These are phyloP conservation scores for Arizona elegans DNA, from an alignment of 2,113 vertebrate species.

Conservation along the genomic window DNA sequence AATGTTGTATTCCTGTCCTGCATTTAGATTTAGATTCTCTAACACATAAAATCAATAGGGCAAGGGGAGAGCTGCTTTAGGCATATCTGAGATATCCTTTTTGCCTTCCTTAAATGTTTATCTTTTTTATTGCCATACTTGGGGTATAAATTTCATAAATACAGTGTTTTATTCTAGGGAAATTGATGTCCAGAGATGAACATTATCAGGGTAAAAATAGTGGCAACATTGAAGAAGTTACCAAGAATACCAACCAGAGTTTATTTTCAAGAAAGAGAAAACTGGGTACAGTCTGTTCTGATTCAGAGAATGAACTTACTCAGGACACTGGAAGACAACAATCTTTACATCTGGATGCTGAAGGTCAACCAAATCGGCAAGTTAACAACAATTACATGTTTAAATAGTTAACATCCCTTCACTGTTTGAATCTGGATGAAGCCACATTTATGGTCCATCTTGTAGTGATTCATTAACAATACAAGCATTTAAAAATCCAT, in stretches of 20 bases:
- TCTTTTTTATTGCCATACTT: background rate
- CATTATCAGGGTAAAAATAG: conserved; percentile 23
- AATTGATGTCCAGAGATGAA: conserved; percentile 66
- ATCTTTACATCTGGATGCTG: conserved; percentile 22
- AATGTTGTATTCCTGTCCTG: background rate
- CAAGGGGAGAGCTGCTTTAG: background rate
- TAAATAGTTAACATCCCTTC: background rate
- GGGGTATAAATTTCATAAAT: background rate
- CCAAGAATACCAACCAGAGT: conserved; percentile 20
- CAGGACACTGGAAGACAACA: conserved; percentile 38
- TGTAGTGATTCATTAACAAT: background rate
- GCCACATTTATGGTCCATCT: background rate
- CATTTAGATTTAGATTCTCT: background rate
- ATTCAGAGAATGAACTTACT: conserved; percentile 55
- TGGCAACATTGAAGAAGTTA: conserved; percentile 34
- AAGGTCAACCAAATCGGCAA: conserved; percentile 55
- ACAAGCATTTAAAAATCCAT: background rate
- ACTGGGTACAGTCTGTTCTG: conserved; percentile 49
- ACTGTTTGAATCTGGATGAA: background rate
- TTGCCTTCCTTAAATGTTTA: background rate
- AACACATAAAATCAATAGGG: background rate
- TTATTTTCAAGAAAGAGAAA: conserved; percentile 65
- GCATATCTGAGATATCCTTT: background rate
- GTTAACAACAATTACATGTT: conserved; percentile 17
- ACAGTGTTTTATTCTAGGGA: conserved; percentile 62